Percentiles rank a stretch among this genome's conserved stretches.
phyloP scores from a whole-genome alignment of 1,140 invertebrate genomes.

The Pseudomyrmex concolor region DNA sequence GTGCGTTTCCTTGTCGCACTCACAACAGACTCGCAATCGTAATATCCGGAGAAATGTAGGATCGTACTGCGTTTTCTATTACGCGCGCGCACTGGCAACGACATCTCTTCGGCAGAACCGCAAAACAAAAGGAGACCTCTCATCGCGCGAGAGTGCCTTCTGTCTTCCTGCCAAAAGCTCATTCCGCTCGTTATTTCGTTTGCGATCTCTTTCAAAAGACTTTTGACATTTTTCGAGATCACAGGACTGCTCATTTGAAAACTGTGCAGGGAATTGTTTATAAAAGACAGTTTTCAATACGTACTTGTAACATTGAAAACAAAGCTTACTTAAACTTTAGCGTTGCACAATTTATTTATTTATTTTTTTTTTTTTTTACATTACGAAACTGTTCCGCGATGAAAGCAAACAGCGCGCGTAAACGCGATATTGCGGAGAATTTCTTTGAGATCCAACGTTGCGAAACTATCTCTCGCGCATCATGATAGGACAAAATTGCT shows the following conservation, averaged over 20 bases:
- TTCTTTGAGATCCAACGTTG: neutral
- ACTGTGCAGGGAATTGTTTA: too few species aligned
- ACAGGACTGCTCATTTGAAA: neutral
- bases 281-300: too few species aligned
- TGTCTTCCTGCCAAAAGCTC: constrained; percentile 14
- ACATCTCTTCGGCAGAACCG: constrained; percentile 56
- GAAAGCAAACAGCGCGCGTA: neutral
- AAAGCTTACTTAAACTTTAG: too few species aligned
- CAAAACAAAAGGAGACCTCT: constrained; percentile 65
- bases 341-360: too few species aligned
- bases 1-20: constrained; percentile 10
- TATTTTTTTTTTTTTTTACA: too few species aligned
- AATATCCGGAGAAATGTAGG: constrained; percentile 69
- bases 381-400: too few species aligned
- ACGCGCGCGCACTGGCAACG: constrained; percentile 60
- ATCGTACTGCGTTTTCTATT: constrained; percentile 66
- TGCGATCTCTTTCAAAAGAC: neutral
- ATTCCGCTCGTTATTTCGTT: constrained; percentile 10
- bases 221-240: neutral
- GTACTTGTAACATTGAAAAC: too few species aligned
- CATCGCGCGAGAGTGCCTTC: constrained; percentile 41
- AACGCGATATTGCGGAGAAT: neutral
- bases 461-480: neutral
- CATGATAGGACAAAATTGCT: neutral
- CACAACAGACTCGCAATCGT: constrained; percentile 63